These are phyloP conservation scores for Micronycteris hirsuta DNA, from an alignment of 2,113 vertebrate genomes.

Conservation along the genomic window DNA sequence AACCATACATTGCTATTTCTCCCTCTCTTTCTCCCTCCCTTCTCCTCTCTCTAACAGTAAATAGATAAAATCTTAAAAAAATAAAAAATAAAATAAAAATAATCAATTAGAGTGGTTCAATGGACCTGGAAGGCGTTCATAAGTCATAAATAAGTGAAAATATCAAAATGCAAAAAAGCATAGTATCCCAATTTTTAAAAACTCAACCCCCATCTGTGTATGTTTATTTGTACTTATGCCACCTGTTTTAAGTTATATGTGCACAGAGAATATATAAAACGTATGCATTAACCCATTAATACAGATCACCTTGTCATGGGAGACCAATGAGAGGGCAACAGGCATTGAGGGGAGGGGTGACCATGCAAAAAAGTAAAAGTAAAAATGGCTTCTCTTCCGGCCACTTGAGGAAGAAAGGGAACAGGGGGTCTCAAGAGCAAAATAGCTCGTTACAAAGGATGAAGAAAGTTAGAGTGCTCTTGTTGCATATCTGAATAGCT, in stretches of 20 bases:
- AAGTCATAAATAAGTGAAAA: background rate
- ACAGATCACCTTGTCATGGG: background rate
- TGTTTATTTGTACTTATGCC: background rate
- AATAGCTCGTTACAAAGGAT: background rate
- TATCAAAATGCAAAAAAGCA: background rate
- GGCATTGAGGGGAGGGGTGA: too few species aligned
- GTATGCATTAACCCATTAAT: background rate
- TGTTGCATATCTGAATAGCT: background rate
- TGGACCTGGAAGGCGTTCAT: background rate
- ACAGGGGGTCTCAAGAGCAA: fast-evolving
- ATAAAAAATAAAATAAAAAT: too few species aligned
- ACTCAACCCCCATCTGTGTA: background rate
- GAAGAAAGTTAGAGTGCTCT: background rate
- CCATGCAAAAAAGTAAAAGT: background rate
- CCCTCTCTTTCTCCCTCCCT: too few species aligned
- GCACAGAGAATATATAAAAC: background rate
- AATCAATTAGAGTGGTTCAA: background rate
- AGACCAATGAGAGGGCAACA: background rate
- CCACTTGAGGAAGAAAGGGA: background rate
- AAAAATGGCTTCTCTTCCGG: background rate
- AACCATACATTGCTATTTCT: too few species aligned
- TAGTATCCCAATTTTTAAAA: background rate
- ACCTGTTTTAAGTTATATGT: background rate
- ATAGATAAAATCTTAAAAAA: too few species aligned
- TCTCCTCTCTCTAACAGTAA: too few species aligned